Conservation (phyloP, 2,797 vertebrate genomes). For the Lagorchestes hirsutus region DNA sequence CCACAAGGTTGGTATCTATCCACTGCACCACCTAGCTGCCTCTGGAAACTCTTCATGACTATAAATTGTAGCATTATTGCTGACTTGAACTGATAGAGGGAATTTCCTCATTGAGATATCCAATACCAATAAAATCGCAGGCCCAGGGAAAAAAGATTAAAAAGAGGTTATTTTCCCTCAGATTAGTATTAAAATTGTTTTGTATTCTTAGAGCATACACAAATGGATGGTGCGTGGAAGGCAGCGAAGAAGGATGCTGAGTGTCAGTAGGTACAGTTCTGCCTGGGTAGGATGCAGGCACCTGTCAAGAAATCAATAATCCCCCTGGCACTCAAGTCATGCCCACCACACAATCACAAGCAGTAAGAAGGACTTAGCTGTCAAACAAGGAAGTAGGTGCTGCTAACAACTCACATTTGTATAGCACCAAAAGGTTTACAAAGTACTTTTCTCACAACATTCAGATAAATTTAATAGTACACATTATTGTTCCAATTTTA, state of each 20-base stretch:
- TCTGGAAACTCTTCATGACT: neutral
- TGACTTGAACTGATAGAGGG: neutral
- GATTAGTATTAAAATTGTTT: constrained; percentile 12
- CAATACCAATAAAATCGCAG: neutral
- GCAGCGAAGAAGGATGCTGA: neutral
- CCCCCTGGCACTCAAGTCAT: neutral
- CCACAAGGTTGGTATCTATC: neutral
- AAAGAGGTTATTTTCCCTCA: neutral
- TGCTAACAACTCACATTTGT: neutral
- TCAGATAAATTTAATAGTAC: neutral
- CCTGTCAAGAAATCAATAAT: neutral
- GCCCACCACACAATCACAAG: neutral
- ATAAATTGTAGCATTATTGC: neutral
- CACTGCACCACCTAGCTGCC: neutral
- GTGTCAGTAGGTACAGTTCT: neutral
- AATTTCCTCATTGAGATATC: neutral
- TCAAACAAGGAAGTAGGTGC: neutral
- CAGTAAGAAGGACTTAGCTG: neutral
- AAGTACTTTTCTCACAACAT: neutral
- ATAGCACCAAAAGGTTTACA: neutral
- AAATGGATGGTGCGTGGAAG: neutral
- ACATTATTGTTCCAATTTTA: neutral
- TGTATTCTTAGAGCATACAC: constrained; percentile 26
- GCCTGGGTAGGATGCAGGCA: neutral
- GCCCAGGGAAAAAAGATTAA: neutral